Conservation (phyloP, 2,888 invertebrate species). For the Oligia fasciuncula region DNA sequence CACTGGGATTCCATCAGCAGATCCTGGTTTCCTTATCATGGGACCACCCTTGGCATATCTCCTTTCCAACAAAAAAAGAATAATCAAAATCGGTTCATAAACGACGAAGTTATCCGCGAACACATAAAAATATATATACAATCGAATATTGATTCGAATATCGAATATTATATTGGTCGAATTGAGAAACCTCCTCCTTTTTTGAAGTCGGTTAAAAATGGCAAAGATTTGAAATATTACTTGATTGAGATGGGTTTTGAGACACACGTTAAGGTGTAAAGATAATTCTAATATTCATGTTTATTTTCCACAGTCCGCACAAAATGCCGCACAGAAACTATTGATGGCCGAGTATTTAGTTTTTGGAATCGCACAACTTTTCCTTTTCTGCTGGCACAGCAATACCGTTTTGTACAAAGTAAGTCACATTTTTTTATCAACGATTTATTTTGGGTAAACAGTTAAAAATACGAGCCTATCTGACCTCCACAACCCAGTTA, state of each 20-base stretch:
- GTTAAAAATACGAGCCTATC: background rate
- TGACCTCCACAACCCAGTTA: too few species aligned
- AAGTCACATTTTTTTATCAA: slow-evolving; percentile 21
- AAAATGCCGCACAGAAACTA: slow-evolving; percentile 78
- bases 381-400: slow-evolving; percentile 85
- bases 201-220: too few species aligned
- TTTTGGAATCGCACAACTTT: slow-evolving; percentile 83
- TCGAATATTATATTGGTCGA: too few species aligned
- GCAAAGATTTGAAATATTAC: background rate
- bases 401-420: slow-evolving; percentile 82
- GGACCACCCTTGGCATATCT: too few species aligned
- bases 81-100: too few species aligned
- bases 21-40: too few species aligned
- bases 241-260: background rate
- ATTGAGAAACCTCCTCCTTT: too few species aligned
- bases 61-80: too few species aligned
- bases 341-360: slow-evolving; percentile 83
- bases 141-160: too few species aligned
- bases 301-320: slow-evolving; percentile 73
- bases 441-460: background rate
- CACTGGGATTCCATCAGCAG: too few species aligned
- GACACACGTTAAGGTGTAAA: background rate
- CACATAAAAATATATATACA: too few species aligned
- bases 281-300: background rate
- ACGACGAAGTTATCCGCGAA: too few species aligned